A percentile compares a stretch with the other conserved stretches of the same genome.
These are phyloP conservation scores for Apantesis nais DNA, from an alignment of 2,888 invertebrate genomes.

Conservation along the genomic window DNA sequence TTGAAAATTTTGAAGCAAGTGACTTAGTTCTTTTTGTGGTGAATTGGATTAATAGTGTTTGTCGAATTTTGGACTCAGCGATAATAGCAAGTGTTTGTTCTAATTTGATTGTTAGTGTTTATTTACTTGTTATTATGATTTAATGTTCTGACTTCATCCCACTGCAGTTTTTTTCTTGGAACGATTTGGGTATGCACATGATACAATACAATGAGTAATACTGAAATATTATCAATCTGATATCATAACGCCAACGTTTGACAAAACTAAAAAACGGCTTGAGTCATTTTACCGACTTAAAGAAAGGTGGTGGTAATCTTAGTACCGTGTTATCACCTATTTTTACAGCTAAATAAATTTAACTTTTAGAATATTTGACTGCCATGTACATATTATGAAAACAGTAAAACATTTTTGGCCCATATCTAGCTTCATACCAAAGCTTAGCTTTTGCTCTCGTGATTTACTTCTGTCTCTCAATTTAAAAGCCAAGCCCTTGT, in stretches of 20 bases:
- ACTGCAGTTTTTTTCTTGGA: not conserved
- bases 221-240: conserved; percentile 10
- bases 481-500: too few relatives aligned
- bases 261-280: conserved; percentile 1
- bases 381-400: not conserved
- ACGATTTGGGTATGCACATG: conserved; percentile 5
- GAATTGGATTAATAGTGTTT: not conserved
- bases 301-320: not conserved
- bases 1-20: conserved; percentile 2
- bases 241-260: conserved; percentile 14
- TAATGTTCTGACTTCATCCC: conserved; percentile 21
- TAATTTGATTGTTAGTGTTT: conserved; percentile 33
- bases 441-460: too few relatives aligned
- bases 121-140: conserved; percentile 20
- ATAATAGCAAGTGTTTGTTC: conserved; percentile 35
- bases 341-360: not conserved
- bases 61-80: conserved; percentile 7
- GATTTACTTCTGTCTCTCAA: too few relatives aligned
- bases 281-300: conserved; percentile 2
- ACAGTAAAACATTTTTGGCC: too few relatives aligned
- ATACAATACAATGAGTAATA: conserved; percentile 18
- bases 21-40: conserved; percentile 4
- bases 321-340: not conserved
- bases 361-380: not conserved
- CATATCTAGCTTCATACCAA: too few relatives aligned